phyloP scores from a whole-genome alignment of 2,797 vertebrate genomes.

The Tinamus major region DNA sequence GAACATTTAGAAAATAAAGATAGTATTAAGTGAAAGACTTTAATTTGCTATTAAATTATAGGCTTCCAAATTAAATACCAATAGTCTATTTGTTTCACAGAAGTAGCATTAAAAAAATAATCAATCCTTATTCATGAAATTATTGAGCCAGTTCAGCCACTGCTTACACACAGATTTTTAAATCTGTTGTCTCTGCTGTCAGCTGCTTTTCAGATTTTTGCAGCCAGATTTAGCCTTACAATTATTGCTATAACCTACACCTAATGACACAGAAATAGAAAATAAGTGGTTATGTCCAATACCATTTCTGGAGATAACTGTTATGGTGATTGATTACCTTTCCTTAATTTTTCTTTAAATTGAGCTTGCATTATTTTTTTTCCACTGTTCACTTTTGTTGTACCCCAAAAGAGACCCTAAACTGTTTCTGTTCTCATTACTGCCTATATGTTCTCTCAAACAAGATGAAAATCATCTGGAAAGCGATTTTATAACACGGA shows the following conservation, averaged over 20 bases:
- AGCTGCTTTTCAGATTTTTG: neutral
- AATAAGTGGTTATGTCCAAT: neutral
- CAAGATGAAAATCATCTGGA: neutral
- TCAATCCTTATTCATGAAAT: neutral
- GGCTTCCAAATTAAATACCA: neutral
- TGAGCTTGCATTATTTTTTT: neutral
- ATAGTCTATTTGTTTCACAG: neutral
- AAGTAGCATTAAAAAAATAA: neutral
- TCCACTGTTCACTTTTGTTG: neutral
- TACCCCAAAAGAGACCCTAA: neutral
- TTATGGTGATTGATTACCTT: neutral
- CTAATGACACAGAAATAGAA: neutral
- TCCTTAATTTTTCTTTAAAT: neutral
- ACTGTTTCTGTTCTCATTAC: neutral
- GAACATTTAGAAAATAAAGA: neutral
- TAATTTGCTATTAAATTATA: neutral
- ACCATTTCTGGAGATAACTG: neutral
- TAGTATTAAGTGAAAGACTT: neutral
- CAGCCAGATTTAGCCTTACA: neutral
- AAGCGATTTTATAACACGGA: accelerated
- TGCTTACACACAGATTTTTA: neutral
- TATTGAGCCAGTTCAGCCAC: neutral
- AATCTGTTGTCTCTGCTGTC: neutral
- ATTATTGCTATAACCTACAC: neutral
- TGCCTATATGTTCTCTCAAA: neutral